Evolutionary conservation across 2,797 vertebrate species (phyloP).

Genomic region (Oreonectes daqikongensis): DNA sequence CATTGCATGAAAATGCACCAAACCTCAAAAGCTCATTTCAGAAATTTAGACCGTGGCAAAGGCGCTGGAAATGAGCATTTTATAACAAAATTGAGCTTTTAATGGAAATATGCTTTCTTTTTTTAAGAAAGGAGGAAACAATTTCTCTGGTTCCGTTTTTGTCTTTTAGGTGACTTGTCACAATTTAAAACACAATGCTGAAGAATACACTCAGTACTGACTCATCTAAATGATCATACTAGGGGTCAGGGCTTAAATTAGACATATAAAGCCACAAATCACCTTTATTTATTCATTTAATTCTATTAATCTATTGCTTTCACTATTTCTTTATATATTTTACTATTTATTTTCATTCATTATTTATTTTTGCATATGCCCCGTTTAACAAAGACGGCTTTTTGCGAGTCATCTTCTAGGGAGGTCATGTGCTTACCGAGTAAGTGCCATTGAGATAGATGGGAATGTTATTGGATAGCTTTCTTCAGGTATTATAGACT

Average conservation of each 20-base stretch:
- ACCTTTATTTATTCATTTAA: no score
- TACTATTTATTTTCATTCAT: no score
- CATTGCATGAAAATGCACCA: conserved; percentile 52
- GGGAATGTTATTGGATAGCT: conserved; percentile 2
- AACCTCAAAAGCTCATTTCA: conserved; percentile 53
- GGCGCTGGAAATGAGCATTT: not conserved
- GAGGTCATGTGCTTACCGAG: not conserved
- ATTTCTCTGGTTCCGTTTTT: not conserved
- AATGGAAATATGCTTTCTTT: not conserved
- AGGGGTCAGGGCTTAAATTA: conserved; percentile 11
- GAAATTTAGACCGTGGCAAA: conserved; percentile 28
- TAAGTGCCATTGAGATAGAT: not conserved
- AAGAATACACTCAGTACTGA: not conserved
- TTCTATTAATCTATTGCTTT: no score
- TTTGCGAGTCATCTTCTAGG: not conserved
- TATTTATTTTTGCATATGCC: not conserved
- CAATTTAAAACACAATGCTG: not conserved
- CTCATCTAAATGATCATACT: not conserved
- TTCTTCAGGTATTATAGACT: conserved; percentile 5
- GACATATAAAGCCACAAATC: not conserved
- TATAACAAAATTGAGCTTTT: not conserved
- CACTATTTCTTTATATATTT: no score
- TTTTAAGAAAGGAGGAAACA: not conserved
- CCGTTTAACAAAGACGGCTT: not conserved
- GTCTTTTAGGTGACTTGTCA: conserved; percentile 15